phyloP scores from a whole-genome alignment of 2,113 vertebrate genomes.

The Lagopus muta region DNA sequence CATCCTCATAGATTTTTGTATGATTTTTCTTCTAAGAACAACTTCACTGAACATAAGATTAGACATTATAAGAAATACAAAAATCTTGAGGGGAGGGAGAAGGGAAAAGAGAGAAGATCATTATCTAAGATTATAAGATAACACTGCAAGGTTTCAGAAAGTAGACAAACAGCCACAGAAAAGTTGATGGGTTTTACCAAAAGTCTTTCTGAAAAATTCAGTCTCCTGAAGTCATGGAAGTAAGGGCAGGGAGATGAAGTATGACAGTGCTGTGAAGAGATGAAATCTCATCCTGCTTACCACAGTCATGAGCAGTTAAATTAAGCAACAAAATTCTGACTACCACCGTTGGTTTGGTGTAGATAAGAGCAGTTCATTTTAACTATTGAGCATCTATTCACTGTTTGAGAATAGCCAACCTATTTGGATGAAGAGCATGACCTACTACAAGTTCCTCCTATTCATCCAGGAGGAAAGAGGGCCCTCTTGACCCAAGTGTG shows the following conservation, averaged over 20 bases:
- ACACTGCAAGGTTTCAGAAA: constrained; percentile 1
- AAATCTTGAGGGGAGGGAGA: background rate
- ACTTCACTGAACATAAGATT: background rate
- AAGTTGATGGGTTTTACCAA: background rate
- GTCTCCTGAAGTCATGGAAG: background rate
- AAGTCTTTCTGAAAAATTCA: background rate
- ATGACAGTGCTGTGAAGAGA: background rate
- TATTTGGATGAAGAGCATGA: background rate
- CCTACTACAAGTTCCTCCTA: background rate
- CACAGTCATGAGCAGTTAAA: background rate
- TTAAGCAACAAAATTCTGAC: background rate
- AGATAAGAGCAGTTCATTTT: background rate
- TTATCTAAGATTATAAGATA: background rate
- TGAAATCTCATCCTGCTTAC: background rate
- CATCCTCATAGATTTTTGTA: background rate
- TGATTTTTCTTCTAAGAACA: constrained; percentile 38
- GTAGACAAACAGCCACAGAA: background rate
- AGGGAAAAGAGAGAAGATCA: background rate
- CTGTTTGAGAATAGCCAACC: background rate
- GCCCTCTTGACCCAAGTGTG: background rate
- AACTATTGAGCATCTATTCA: background rate
- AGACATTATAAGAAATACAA: constrained; percentile 33
- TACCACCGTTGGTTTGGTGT: background rate
- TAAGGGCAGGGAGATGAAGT: background rate
- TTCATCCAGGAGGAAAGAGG: background rate